These are phyloP conservation scores for Lamellibrachia columna DNA, from an alignment of 2,888 invertebrate species.

Conservation along the genomic window DNA sequence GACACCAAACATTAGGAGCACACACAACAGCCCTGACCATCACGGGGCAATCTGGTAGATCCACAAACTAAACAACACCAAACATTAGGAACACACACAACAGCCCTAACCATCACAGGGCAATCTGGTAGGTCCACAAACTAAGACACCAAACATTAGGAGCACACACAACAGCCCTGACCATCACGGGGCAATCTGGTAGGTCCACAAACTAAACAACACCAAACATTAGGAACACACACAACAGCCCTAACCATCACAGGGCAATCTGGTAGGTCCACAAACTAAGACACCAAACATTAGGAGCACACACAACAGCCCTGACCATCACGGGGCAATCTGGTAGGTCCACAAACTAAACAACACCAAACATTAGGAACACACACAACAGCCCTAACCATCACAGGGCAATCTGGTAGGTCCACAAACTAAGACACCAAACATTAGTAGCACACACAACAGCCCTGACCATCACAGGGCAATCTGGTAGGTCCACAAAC, in stretches of 20 bases:
- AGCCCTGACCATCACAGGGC: background rate
- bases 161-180: background rate
- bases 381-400: background rate
- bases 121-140: too few species aligned
- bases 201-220: background rate
- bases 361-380: background rate
- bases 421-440: background rate
- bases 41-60: background rate
- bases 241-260: background rate
- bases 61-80: background rate
- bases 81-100: background rate
- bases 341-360: background rate
- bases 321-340: background rate
- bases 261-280: too few species aligned
- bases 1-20: background rate
- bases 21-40: background rate
- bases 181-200: background rate
- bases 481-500: background rate
- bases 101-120: background rate
- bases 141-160: background rate
- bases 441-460: background rate
- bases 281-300: background rate
- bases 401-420: background rate
- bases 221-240: background rate
- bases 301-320: slow-evolving; percentile 13